Base-by-base conservation (phyloP, 2,797 vertebrate species). In the Ispidina lecontei region DNA sequence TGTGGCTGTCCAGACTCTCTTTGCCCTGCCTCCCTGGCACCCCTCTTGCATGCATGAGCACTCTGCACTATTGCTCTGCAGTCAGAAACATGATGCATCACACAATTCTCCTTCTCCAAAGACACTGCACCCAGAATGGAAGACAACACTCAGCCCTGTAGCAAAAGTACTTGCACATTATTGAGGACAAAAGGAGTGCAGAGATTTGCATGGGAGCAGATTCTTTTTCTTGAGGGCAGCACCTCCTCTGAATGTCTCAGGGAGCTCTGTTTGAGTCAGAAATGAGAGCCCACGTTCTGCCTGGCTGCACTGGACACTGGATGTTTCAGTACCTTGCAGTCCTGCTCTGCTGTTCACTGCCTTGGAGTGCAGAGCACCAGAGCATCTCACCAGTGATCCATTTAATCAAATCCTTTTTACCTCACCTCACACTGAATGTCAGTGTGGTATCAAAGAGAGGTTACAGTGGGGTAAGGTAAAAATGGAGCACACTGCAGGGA, bases 251-350 rank as follows among this genome's bases (percentile, higher is more conserved):
- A 31, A 54, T 23, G 54, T 54, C 76, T 63, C 89, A 89, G 75
- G 84, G 84, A 95, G 76, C 84, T 94, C 91, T 93, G 91, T 59
- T 69, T 92, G 94, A 96, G 95, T 79, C 93, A 95, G 95, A 96
- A 94, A 94, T 93, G 81, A 91, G 26, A 79, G 47, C 58, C 54
- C 60, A 1, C 29, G 31, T 86, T 91, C 67, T 17, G 62, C 47
- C 28, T 78, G 75, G 49, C 85, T 93, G 87, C 82, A 80, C n/a
- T 9, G 18, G 84, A 68, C 56, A 82, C 35, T 8, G 39, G 47
- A 47, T 28, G 49, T 82, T 82, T 85, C 19, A 2, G 44, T 60
- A 90, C 74, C 75, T 74, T 74, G 21, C 69, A 88, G 35, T 68
- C 31, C 65, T 46, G 0, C 10, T 23, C 15, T 52, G 56, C 33